These are phyloP conservation scores for Maconellicoccus hirsutus DNA, from an alignment of 1,140 invertebrate genomes.

Conservation along the genomic window DNA sequence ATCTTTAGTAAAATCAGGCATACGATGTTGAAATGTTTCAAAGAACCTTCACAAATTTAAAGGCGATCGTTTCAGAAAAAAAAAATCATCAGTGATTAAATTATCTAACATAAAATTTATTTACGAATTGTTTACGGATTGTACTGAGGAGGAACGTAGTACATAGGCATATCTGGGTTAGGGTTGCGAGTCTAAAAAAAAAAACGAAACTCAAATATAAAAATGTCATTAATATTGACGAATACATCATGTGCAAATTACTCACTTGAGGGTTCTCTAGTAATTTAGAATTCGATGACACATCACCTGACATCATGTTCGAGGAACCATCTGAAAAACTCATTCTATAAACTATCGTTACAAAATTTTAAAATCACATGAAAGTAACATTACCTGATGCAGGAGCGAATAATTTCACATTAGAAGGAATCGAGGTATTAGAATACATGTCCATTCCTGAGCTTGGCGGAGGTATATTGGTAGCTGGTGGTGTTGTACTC, in stretches of 20 bases:
- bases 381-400: background rate
- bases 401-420: background rate
- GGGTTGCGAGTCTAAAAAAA: background rate
- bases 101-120: too few relatives aligned
- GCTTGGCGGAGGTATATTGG: background rate
- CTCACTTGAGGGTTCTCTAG: background rate
- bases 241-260: too few relatives aligned
- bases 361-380: background rate
- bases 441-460: background rate
- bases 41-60: too few relatives aligned
- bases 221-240: too few relatives aligned
- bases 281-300: background rate
- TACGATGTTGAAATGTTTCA: too few relatives aligned
- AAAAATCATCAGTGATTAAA: too few relatives aligned
- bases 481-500: background rate
- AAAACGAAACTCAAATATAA: too few relatives aligned
- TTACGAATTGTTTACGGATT: background rate
- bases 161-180: background rate
- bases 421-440: background rate
- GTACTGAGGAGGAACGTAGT: background rate
- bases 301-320: background rate
- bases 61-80: too few relatives aligned
- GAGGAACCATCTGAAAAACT: background rate
- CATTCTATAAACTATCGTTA: too few relatives aligned
- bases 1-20: too few relatives aligned